Evolutionary conservation across 2,797 vertebrate genomes (phyloP).

Genomic region (Chrysocyon brachyurus): DNA sequence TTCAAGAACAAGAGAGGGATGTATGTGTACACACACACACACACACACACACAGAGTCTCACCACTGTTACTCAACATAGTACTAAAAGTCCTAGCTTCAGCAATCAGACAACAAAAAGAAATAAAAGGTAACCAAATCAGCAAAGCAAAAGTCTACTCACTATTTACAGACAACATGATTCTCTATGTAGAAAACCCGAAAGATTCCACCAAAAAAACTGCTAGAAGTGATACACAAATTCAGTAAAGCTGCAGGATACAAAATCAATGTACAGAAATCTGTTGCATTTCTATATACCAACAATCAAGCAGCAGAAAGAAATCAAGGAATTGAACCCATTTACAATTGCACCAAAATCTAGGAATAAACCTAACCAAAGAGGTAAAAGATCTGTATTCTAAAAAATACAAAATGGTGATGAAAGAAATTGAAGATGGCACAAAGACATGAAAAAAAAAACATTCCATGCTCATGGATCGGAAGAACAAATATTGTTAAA

Average conservation of each 20-base stretch:
- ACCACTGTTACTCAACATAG: background rate
- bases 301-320: background rate
- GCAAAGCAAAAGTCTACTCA: background rate
- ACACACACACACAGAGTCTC: background rate
- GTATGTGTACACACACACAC: background rate
- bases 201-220: background rate
- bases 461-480: too few species aligned
- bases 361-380: background rate
- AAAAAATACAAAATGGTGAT: background rate
- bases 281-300: background rate
- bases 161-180: background rate
- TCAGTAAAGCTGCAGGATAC: background rate
- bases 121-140: background rate
- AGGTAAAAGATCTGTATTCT: background rate
- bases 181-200: background rate
- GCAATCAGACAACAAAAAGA: background rate
- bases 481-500: too few species aligned
- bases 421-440: background rate
- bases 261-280: background rate
- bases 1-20: background rate
- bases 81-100: background rate
- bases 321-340: background rate
- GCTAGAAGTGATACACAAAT: background rate
- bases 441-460: too few species aligned
- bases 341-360: background rate